A percentile compares a stretch with the other conserved stretches of the same genome.
Conservation (phyloP, 2,113 vertebrate species). For the Zosterops lateralis region DNA sequence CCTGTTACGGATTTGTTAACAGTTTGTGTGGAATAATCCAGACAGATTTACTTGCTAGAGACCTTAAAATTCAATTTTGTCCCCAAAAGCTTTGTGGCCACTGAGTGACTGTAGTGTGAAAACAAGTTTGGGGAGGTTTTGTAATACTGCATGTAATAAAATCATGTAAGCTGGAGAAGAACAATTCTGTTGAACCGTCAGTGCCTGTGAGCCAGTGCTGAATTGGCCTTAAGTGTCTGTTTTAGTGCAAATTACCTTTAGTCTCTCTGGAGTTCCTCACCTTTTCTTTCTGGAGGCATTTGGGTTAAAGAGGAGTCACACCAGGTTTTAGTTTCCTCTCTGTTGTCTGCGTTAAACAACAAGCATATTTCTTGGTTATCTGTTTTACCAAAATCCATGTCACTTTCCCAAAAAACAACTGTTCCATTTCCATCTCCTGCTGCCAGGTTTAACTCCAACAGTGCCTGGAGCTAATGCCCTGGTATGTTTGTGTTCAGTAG, state of each 20-base stretch:
- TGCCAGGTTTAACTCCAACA: conserved; percentile 21
- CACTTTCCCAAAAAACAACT: conserved; percentile 6
- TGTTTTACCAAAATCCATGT: conserved; percentile 8
- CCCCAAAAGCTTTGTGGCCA: background rate
- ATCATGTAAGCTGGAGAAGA: background rate
- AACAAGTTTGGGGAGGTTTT: background rate
- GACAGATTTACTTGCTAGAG: background rate
- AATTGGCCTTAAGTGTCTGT: background rate
- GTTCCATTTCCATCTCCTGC: background rate
- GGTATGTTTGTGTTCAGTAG: conserved; percentile 31
- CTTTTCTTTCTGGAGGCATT: background rate
- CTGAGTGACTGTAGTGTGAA: background rate
- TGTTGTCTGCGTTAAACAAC: background rate
- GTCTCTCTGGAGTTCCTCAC: background rate
- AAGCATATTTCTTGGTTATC: background rate
- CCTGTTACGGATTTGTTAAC: background rate
- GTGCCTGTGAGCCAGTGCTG: background rate
- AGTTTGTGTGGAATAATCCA: background rate
- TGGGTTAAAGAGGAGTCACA: background rate
- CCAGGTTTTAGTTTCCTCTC: background rate
- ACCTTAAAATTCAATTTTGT: background rate
- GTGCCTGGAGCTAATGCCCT: conserved; percentile 36
- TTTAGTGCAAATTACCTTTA: background rate
- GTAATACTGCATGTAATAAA: background rate
- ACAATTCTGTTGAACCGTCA: background rate